These are phyloP conservation scores for Trichomalopsis sarcophagae DNA, from an alignment of 1,140 invertebrate species.

Conservation along the genomic window DNA sequence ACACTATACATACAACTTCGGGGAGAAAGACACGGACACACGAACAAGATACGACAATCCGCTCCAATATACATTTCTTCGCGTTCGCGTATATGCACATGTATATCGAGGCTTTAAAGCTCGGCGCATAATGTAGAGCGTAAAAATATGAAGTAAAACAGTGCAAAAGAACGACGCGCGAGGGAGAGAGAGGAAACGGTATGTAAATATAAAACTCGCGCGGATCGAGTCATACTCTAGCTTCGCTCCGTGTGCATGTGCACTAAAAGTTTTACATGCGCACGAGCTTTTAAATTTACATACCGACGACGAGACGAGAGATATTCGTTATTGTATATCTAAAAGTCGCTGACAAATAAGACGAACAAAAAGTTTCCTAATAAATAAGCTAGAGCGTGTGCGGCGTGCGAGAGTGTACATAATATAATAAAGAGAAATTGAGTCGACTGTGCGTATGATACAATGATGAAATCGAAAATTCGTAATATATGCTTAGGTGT, in stretches of 20 bases:
- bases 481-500: background rate
- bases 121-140: background rate
- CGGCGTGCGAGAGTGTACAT: background rate
- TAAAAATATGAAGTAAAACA: constrained; percentile 10
- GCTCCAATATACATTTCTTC: constrained; percentile 52
- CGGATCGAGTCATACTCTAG: background rate
- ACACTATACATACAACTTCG: background rate
- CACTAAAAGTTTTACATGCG: constrained; percentile 12
- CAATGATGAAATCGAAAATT: background rate
- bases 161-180: background rate
- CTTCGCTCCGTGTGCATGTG: background rate
- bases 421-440: background rate
- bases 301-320: background rate
- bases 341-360: constrained; percentile 64
- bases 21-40: background rate
- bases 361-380: constrained; percentile 61
- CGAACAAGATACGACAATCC: constrained; percentile 60
- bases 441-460: background rate
- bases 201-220: constrained; percentile 33
- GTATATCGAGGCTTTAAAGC: constrained; percentile 53
- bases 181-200: background rate
- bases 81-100: constrained; percentile 41
- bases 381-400: constrained; percentile 55
- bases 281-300: background rate
- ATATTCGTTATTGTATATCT: constrained; percentile 52